Conservation (phyloP, 92 coral and sea anemone species). For the Nematostella vectensis region DNA sequence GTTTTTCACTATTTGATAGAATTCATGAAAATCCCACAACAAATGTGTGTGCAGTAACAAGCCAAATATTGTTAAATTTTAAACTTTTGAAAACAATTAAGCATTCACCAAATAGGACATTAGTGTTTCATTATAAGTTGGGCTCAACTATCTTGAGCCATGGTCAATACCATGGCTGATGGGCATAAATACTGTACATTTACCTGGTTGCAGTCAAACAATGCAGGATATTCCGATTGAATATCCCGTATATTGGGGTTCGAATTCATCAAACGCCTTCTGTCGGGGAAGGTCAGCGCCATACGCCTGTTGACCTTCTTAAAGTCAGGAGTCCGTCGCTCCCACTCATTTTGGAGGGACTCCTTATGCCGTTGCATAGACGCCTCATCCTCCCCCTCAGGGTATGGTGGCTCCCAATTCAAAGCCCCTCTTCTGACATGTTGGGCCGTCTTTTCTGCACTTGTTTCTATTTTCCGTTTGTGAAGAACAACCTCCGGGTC, state of each 20-base stretch:
- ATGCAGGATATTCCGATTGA: constrained; percentile 39
- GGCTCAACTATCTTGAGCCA: no score
- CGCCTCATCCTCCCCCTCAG: constrained; percentile 61
- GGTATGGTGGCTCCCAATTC: constrained; percentile 64
- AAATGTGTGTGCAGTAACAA: no score
- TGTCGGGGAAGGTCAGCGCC: constrained; percentile 40
- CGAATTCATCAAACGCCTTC: constrained; percentile 33
- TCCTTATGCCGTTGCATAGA: constrained; percentile 39
- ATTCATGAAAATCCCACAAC: no score
- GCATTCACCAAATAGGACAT: no score
- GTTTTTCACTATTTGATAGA: no score
- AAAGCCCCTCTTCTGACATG: constrained; percentile 41
- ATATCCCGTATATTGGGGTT: constrained; percentile 14
- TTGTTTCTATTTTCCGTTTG: constrained; percentile 1
- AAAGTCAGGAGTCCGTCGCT: constrained; percentile 32
- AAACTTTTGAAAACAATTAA: no score
- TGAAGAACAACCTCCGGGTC: constrained; percentile 33
- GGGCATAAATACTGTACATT: no score
- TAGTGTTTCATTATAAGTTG: no score
- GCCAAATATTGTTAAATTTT: no score
- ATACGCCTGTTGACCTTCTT: constrained; percentile 29
- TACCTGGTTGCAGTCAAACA: constrained; percentile 60
- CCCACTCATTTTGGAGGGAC: constrained; percentile 29
- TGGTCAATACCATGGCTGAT: no score
- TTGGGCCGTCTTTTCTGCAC: neutral